phyloP scores from a whole-genome alignment of 2,113 vertebrate genomes.

The Bujurquina vittata region DNA sequence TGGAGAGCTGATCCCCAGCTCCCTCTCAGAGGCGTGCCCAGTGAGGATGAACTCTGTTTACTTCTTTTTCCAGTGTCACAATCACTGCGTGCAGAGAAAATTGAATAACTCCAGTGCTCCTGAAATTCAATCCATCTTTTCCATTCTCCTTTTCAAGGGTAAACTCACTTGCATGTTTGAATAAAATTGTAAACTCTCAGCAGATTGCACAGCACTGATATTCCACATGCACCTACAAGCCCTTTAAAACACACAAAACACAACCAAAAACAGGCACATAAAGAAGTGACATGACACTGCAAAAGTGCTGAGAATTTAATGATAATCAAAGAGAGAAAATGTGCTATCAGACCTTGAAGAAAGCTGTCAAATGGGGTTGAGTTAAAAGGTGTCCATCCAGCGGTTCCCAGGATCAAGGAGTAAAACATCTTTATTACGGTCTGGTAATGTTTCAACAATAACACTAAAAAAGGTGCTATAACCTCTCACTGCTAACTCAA shows the following conservation, averaged over 20 bases:
- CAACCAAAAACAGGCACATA: not conserved
- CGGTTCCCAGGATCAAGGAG: slow-evolving; percentile 76
- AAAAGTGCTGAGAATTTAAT: not conserved
- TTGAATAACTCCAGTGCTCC: not conserved
- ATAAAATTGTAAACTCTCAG: slow-evolving; percentile 85
- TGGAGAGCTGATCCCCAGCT: slow-evolving; percentile 72
- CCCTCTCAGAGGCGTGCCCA: slow-evolving; percentile 12
- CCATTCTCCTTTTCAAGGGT: not conserved
- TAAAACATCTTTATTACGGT: slow-evolving; percentile 53
- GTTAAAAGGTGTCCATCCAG: slow-evolving; percentile 63
- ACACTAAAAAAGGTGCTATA: not conserved
- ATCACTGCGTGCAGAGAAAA: slow-evolving; percentile 33
- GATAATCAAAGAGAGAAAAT: not conserved
- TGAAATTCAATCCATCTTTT: not conserved
- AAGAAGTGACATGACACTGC: not conserved
- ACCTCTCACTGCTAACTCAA: not conserved
- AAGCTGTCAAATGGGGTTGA: slow-evolving; percentile 76
- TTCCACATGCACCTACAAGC: slow-evolving; percentile 84
- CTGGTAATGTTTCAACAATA: not conserved
- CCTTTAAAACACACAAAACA: slow-evolving; percentile 69
- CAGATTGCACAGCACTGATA: slow-evolving; percentile 84
- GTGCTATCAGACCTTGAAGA: slow-evolving; percentile 82
- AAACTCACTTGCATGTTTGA: slow-evolving; percentile 83
- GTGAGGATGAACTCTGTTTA: slow-evolving; percentile 9
- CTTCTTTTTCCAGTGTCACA: slow-evolving; percentile 27